Evolutionary conservation across 2,888 invertebrate species (phyloP).

Genomic region (Ctenicera cuprea): DNA sequence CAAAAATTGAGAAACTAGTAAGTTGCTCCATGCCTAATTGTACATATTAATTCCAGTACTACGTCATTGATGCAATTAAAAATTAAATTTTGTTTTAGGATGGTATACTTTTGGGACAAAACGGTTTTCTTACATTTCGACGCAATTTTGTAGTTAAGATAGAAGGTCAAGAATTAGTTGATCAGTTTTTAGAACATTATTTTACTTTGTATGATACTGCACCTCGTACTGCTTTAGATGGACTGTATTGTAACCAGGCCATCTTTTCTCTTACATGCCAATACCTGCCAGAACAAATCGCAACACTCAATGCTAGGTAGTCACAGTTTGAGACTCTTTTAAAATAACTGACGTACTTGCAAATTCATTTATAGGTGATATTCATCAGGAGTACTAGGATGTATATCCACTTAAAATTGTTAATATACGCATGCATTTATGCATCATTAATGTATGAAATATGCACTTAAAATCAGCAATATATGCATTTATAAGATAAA

Average conservation of each 20-base stretch:
- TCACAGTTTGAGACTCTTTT: too few relatives aligned
- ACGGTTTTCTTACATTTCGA: constrained; percentile 71
- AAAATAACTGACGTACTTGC: too few relatives aligned
- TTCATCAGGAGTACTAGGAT: too few relatives aligned
- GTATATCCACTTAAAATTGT: too few relatives aligned
- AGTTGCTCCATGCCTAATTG: too few relatives aligned
- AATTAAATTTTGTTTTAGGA: constrained; percentile 74
- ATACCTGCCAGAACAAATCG: constrained; percentile 63
- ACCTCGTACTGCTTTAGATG: constrained; percentile 74
- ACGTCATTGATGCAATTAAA: too few relatives aligned
- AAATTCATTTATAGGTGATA: too few relatives aligned
- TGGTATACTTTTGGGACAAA: constrained; percentile 69
- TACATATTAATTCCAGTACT: too few relatives aligned
- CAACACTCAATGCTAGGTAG: constrained; percentile 66
- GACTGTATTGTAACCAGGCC: constrained; percentile 80
- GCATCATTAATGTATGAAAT: too few relatives aligned
- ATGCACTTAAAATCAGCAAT: too few relatives aligned
- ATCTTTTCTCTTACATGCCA: constrained; percentile 76
- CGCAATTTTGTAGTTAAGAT: constrained; percentile 75
- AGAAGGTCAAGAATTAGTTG: constrained; percentile 73
- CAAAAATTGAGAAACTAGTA: constrained; percentile 74
- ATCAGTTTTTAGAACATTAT: constrained; percentile 80
- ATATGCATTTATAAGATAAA: too few relatives aligned
- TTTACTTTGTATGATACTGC: constrained; percentile 79
- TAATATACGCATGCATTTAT: too few relatives aligned